A percentile compares a stretch with the other conserved stretches of the same genome.
phyloP scores from a whole-genome alignment of 2,113 vertebrate genomes.

The Strigops habroptila region DNA sequence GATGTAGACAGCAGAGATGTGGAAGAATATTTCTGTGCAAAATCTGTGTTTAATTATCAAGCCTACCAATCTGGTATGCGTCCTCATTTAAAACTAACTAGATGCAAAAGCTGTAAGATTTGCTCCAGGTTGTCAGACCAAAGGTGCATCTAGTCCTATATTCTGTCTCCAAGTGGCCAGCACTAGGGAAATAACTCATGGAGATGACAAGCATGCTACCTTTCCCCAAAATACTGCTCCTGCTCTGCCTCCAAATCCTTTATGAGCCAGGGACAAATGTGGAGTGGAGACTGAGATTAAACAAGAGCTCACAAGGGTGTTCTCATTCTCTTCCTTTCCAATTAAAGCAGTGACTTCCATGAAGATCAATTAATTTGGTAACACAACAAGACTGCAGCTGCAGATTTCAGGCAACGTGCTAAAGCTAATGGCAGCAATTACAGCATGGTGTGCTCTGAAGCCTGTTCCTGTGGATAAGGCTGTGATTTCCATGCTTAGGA shows the following conservation, averaged over 20 bases:
- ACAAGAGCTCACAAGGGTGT: background rate
- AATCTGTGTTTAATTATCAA: background rate
- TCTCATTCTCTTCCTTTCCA: background rate
- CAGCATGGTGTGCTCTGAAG: background rate
- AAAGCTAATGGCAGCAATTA: background rate
- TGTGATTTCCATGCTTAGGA: background rate
- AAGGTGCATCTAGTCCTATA: background rate
- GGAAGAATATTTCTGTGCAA: background rate
- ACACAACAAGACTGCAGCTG: background rate
- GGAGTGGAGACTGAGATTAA: background rate
- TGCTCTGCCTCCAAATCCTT: background rate
- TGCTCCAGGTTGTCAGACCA: background rate
- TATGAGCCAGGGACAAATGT: background rate
- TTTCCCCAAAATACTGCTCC: background rate
- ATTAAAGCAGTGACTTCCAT: background rate
- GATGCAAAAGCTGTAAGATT: background rate
- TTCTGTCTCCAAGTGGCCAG: background rate
- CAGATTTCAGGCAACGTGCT: background rate
- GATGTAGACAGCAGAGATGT: background rate
- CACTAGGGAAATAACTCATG: fast-evolving
- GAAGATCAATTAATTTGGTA: background rate
- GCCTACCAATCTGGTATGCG: background rate
- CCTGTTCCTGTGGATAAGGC: fast-evolving
- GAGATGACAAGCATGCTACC: background rate
- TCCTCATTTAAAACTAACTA: background rate